Conservation (phyloP, 2,888 invertebrate species). For the Gonocerus acuteangulatus region DNA sequence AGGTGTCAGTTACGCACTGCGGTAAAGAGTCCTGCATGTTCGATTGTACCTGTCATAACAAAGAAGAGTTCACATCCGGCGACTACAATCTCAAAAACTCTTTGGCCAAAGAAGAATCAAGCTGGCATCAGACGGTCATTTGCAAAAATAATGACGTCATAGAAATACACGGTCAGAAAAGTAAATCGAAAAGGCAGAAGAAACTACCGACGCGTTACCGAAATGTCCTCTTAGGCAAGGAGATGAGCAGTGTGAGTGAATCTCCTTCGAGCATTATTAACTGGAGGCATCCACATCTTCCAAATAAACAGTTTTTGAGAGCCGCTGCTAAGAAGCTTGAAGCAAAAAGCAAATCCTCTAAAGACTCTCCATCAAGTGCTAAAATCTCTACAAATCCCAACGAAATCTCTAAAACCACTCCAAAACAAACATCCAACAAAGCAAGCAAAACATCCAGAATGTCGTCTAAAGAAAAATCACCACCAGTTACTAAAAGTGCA, state of each 20-base stretch:
- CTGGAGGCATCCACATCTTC: neutral
- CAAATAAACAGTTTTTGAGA: too few species aligned
- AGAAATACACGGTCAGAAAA: neutral
- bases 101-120: conserved; percentile 12
- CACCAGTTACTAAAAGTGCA: too few species aligned
- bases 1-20: neutral
- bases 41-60: conserved; percentile 8
- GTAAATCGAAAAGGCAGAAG: conserved; percentile 18
- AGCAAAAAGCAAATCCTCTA: too few species aligned
- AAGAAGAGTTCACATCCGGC: neutral
- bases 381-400: too few species aligned
- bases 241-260: neutral
- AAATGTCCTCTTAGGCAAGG: conserved; percentile 21
- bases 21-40: conserved; percentile 1
- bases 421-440: too few species aligned
- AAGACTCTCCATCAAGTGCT: too few species aligned
- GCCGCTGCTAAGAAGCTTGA: too few species aligned
- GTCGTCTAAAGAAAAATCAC: too few species aligned
- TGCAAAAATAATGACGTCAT: conserved; percentile 7
- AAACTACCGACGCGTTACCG: conserved; percentile 13
- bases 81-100: neutral
- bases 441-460: too few species aligned
- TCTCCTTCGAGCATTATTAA: neutral
- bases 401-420: too few species aligned
- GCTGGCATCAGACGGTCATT: conserved; percentile 15